These are phyloP conservation scores for Chymomyza amoena DNA, from an alignment of 2,888 invertebrate species.

Conservation along the genomic window DNA sequence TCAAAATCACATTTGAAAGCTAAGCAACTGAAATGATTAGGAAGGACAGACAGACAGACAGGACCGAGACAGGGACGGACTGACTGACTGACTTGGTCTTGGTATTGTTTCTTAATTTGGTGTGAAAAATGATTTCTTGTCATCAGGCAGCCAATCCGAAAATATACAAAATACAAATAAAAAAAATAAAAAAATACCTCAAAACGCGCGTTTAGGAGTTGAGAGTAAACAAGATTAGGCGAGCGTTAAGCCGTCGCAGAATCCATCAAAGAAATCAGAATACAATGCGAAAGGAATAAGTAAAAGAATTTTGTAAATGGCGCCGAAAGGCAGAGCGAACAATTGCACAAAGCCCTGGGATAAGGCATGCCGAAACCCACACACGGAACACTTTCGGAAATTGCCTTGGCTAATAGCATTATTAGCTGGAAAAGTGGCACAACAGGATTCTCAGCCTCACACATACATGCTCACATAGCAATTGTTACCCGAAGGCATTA, in stretches of 20 bases:
- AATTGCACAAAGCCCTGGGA: slow-evolving; percentile 27
- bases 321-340: slow-evolving; percentile 6
- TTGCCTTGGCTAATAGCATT: slow-evolving; percentile 55
- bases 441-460: neutral
- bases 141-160: neutral
- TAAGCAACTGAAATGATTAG: neutral
- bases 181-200: neutral
- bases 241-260: slow-evolving; percentile 31
- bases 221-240: slow-evolving; percentile 7
- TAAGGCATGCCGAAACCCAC: slow-evolving; percentile 25
- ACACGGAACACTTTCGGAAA: slow-evolving; percentile 55
- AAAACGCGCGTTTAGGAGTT: neutral
- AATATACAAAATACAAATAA: neutral
- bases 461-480: slow-evolving; percentile 1
- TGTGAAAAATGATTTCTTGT: slow-evolving; percentile 18
- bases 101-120: slow-evolving; percentile 15
- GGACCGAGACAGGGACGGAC: no score
- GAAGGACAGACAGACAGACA: no score
- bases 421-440: slow-evolving; percentile 24
- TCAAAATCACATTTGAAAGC: neutral
- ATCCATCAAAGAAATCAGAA: slow-evolving; percentile 50
- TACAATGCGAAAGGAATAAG: neutral
- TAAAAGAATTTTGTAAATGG: neutral
- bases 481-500: slow-evolving; percentile 13
- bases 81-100: neutral